Evolutionary conservation across 2,797 vertebrate species (phyloP).

Genomic region (Cryptoblepharus egeriae): DNA sequence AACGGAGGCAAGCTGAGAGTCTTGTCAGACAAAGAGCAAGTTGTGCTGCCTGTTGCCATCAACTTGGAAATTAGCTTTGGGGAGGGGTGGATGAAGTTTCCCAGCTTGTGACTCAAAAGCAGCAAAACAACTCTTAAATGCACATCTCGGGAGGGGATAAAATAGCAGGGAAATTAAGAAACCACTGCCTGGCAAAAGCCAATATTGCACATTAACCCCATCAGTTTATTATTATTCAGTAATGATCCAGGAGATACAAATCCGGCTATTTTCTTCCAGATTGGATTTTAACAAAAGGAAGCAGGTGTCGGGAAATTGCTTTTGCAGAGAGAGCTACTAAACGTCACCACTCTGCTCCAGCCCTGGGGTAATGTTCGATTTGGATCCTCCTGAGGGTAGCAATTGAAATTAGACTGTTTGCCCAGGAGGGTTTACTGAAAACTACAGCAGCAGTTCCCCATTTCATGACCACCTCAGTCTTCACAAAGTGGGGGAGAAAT

Average conservation of each 20-base stretch:
- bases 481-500: neutral
- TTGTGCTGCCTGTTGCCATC: neutral
- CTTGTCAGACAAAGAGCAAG: neutral
- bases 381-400: neutral
- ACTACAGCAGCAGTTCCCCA: neutral
- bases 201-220: neutral
- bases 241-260: neutral
- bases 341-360: neutral
- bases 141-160: too few species aligned
- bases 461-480: neutral
- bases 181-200: neutral
- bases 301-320: neutral
- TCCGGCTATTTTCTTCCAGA: neutral
- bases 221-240: neutral
- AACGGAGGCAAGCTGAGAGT: too few species aligned
- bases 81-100: neutral
- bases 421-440: too few species aligned
- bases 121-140: neutral
- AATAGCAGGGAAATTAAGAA: neutral
- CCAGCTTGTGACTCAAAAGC: neutral
- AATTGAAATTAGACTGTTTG: neutral
- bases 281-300: neutral
- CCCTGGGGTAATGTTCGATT: neutral
- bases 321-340: neutral
- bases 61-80: neutral